Evolutionary conservation across 2,888 invertebrate species (phyloP), one percentile per base, ranked within the genome.

Genomic region (Platycnemis pennipes): DNA sequence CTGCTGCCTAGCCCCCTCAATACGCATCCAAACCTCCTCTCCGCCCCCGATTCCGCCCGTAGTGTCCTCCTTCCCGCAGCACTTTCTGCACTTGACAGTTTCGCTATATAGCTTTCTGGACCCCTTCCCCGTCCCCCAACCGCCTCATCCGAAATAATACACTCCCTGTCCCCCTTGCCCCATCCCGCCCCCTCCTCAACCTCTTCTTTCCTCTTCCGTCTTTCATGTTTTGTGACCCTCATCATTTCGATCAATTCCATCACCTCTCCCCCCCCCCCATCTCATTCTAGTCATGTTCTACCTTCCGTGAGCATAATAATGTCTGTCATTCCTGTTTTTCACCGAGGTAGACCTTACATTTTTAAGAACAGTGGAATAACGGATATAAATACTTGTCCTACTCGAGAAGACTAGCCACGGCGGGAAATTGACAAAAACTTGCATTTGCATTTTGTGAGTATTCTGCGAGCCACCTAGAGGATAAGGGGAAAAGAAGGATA

Each of bases 101-200:
- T 91, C 91, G 42, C 91, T 44, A 91, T 91, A 91, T 63, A 91
- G 91, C 91, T 69, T 89, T 89, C 89, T 16, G 44, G 63, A 16
- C 53, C 88, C 49, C 31, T 69, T 26, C 22, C 49, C 44, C 86
- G 86, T 42, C 42, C 31, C 19, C 49, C 88, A 13, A 11, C 37
- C 77, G 77, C 37, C 63, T 63, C 44, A 91, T 91, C 91, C 91
- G n/a, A 63, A 91, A 91, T 91, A 91, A 91, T 91, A 91, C 91
- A 91, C 91, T 69, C 45, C 63, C 91, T 63, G 26, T 37, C 77
- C 77, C 26, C 22, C 42, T 5, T 63, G 31, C n/a, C 44, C 44
- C 37, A 31, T n/a, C 0, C 91, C 44, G 26, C 42, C 13, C 11
- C 42, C 26, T n/a, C 26, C 56, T 42, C 2, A 16, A n/a, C 37